Conservation (phyloP, 92 coral and sea anemone species). For the Paramuricea clavata region DNA sequence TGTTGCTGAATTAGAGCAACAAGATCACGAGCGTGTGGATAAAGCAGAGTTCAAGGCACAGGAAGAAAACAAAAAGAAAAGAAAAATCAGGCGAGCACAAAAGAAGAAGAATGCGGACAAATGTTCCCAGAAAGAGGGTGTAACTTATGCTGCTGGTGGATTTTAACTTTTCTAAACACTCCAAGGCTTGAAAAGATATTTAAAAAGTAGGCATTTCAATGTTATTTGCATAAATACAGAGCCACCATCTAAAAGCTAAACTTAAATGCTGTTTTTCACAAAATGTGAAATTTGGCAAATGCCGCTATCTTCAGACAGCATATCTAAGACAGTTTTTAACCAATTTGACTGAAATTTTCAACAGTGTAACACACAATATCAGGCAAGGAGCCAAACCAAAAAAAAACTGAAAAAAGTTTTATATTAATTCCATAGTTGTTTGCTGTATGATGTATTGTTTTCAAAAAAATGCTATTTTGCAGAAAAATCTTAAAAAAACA, state of each 20-base stretch:
- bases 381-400: too few relatives aligned
- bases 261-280: too few relatives aligned
- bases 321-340: not conserved
- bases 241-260: too few relatives aligned
- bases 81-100: constrained; percentile 25
- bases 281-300: not conserved
- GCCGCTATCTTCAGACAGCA: not conserved
- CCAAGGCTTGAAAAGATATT: not conserved
- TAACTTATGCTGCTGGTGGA: constrained; percentile 18
- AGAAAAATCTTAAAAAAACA: too few relatives aligned
- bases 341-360: not conserved
- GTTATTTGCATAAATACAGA: not conserved
- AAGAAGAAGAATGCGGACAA: constrained; percentile 23
- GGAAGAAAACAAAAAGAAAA: too few relatives aligned
- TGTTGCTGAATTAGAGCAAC: not conserved
- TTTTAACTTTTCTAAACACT: not conserved
- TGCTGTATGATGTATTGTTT: not conserved
- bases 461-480: not conserved
- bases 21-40: too few relatives aligned
- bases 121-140: constrained; percentile 39
- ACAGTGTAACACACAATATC: too few relatives aligned
- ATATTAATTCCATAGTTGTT: not conserved
- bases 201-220: not conserved
- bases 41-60: too few relatives aligned
- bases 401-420: not conserved